phyloP scores from a whole-genome alignment of 2,797 vertebrate species.

The Platalea minor region DNA sequence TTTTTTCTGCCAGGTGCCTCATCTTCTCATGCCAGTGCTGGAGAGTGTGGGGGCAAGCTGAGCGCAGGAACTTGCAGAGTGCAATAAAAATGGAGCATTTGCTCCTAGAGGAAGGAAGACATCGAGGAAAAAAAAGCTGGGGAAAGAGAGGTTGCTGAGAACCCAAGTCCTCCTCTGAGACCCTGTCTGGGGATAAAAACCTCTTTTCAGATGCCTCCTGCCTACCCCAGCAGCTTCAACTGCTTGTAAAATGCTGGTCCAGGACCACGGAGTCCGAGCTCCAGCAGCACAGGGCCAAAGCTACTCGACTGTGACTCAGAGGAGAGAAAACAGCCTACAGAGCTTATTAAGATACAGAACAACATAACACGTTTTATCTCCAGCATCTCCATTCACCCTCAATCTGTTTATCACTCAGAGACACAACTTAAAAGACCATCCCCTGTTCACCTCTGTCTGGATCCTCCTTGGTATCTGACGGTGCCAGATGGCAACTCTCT shows the following conservation, averaged over 20 bases:
- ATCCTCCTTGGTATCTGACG: neutral
- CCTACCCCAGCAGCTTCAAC: neutral
- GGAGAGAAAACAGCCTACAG: neutral
- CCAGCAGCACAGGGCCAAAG: neutral
- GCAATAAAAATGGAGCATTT: neutral
- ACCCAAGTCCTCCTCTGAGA: neutral
- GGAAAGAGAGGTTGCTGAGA: neutral
- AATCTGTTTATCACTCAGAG: neutral
- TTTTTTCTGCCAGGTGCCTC: neutral
- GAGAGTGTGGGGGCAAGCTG: neutral
- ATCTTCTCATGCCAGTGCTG: neutral
- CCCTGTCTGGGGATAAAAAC: neutral
- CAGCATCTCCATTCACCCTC: neutral
- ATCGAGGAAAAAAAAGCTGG: neutral
- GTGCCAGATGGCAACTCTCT: neutral
- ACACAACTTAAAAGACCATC: neutral
- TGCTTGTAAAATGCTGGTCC: neutral
- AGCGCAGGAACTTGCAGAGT: neutral
- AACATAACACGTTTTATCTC: neutral
- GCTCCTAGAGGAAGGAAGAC: neutral
- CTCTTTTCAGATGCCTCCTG: neutral
- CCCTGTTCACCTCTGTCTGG: neutral
- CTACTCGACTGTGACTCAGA: neutral
- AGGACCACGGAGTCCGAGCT: neutral
- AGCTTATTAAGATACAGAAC: neutral